Conservation (phyloP, 2,888 invertebrate species). For the Antheraea assamensis region DNA sequence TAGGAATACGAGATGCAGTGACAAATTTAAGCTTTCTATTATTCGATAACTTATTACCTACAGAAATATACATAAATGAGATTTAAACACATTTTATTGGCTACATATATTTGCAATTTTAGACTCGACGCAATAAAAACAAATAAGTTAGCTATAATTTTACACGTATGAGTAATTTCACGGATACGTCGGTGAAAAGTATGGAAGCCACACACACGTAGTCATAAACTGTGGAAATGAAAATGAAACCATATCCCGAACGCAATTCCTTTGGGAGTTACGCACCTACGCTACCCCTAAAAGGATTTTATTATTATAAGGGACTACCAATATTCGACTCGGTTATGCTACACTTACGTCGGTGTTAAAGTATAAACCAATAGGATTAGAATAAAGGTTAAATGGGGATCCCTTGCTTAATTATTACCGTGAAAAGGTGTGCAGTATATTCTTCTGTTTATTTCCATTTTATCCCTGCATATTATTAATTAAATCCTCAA, state of each 20-base stretch:
- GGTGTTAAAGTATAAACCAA: slow-evolving; percentile 5
- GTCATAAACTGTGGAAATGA: slow-evolving; percentile 30
- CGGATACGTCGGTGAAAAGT: slow-evolving; percentile 33
- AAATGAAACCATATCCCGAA: slow-evolving; percentile 32
- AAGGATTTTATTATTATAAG: slow-evolving; percentile 47
- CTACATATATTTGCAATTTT: neutral
- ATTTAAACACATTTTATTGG: neutral
- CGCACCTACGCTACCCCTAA: slow-evolving; percentile 34
- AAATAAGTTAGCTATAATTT: slow-evolving; percentile 3
- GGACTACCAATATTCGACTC: slow-evolving; percentile 33
- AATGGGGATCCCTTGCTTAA: neutral
- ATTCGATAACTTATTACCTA: too few species aligned
- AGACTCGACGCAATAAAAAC: neutral
- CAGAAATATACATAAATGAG: too few species aligned
- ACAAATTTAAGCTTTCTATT: too few species aligned
- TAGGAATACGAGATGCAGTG: too few species aligned
- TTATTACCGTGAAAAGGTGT: neutral
- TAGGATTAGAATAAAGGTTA: slow-evolving; percentile 1
- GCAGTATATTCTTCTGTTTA: neutral
- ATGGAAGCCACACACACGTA: slow-evolving; percentile 29
- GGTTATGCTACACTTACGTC: neutral
- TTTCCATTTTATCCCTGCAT: neutral
- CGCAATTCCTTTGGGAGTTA: slow-evolving; percentile 36
- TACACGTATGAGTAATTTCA: slow-evolving; percentile 24
- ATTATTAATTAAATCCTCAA: neutral